Evolutionary conservation across 2,888 invertebrate species (phyloP).

Genomic region (Hyposoter didymator): DNA sequence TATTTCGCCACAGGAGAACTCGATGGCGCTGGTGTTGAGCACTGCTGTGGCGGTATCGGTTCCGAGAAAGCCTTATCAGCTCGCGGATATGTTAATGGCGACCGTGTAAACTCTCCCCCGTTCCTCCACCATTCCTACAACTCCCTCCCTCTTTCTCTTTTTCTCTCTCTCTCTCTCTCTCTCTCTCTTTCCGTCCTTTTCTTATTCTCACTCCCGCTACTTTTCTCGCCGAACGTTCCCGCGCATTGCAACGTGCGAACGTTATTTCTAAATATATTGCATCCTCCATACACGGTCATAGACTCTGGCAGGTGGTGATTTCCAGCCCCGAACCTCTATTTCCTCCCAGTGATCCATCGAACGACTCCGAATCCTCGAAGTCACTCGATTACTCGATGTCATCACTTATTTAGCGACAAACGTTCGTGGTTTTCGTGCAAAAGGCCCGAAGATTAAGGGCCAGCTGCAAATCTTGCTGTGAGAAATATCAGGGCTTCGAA

Average conservation of each 20-base stretch:
- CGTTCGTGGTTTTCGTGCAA: background rate
- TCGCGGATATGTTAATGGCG: conserved; percentile 84
- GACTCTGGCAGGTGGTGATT: background rate
- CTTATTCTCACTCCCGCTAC: conserved; percentile 1
- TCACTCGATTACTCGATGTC: background rate
- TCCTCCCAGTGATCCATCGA: background rate
- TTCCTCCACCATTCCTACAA: conserved; percentile 66
- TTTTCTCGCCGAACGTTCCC: conserved; percentile 20
- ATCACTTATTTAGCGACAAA: background rate
- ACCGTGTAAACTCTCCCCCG: conserved; percentile 78
- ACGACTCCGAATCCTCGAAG: background rate
- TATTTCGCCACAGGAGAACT: conserved; percentile 33
- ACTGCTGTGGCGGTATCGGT: conserved; percentile 80
- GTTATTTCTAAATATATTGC: conserved; percentile 16
- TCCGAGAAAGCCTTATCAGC: conserved; percentile 83
- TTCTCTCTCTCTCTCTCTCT: background rate
- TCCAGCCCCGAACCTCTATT: background rate
- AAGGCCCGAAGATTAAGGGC: background rate
- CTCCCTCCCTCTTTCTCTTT: conserved; percentile 28
- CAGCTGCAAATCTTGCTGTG: background rate
- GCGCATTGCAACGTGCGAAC: conserved; percentile 22
- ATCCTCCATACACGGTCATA: background rate
- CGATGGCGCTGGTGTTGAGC: conserved; percentile 47
- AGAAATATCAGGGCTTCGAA: too few species aligned
- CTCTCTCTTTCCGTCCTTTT: background rate